These are phyloP conservation scores for Aramus guarauna DNA, from an alignment of 2,113 vertebrate species.

Conservation along the genomic window DNA sequence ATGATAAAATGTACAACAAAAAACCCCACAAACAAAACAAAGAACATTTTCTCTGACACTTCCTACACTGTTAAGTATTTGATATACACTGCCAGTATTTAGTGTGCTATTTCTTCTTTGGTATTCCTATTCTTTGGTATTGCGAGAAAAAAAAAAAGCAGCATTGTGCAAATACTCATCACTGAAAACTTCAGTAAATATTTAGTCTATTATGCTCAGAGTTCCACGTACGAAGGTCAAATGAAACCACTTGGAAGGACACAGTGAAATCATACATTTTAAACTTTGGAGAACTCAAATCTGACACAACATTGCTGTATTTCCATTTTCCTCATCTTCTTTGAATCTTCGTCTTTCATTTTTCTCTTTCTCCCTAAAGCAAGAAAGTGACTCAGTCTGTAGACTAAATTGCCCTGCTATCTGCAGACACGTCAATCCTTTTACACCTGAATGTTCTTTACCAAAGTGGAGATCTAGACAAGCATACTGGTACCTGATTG, in stretches of 20 bases:
- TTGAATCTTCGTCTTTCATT: not conserved
- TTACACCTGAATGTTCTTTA: not conserved
- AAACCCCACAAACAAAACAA: not conserved
- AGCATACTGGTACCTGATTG: not conserved
- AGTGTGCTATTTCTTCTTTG: not conserved
- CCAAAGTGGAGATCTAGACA: not conserved
- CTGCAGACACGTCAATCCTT: not conserved
- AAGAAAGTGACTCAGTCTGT: not conserved
- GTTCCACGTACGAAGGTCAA: not conserved
- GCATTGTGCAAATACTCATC: constrained; percentile 31
- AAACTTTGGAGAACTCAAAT: not conserved
- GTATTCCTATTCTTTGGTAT: not conserved
- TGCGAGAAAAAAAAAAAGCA: not conserved
- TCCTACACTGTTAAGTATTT: not conserved
- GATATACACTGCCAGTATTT: not conserved
- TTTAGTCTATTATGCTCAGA: constrained; percentile 65
- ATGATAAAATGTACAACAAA: not conserved
- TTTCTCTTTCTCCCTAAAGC: not conserved
- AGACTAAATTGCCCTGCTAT: not conserved
- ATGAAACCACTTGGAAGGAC: constrained; percentile 3
- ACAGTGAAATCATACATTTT: not conserved
- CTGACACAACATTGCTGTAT: not conserved
- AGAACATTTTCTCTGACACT: not conserved
- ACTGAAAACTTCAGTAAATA: constrained; percentile 51
- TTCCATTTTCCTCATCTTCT: not conserved